A percentile compares a stretch with the other conserved stretches of the same genome.
phyloP scores from a whole-genome alignment of 2,113 vertebrate species.

The Oriolus oriolus region DNA sequence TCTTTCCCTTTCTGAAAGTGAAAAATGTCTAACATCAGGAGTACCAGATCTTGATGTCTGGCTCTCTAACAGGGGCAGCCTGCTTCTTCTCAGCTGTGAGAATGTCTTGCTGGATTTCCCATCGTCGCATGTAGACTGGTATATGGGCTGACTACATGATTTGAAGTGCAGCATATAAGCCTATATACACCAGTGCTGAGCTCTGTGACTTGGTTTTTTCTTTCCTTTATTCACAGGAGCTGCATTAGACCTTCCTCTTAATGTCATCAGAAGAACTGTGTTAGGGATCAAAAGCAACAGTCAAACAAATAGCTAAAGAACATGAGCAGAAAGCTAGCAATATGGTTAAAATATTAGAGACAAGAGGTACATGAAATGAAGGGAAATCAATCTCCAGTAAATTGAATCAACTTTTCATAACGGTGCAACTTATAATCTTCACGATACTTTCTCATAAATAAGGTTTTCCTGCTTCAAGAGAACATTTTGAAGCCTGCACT shows the following conservation, averaged over 20 bases:
- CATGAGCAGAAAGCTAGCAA: neutral
- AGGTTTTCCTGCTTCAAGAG: neutral
- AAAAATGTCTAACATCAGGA: neutral
- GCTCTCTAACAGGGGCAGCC: neutral
- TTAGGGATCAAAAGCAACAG: neutral
- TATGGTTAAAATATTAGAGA: neutral
- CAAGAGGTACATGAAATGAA: neutral
- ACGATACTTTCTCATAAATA: neutral
- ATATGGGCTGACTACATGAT: neutral
- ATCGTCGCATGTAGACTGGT: rapidly evolving
- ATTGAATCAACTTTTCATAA: neutral
- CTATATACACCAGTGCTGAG: rapidly evolving
- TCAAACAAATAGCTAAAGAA: neutral
- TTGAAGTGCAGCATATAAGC: neutral
- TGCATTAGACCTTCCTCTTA: neutral
- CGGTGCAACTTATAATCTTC: neutral
- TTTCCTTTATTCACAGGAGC: neutral
- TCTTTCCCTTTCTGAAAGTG: neutral
- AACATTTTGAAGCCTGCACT: neutral
- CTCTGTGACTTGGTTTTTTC: neutral
- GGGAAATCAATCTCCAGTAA: neutral
- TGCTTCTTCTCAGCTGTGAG: too few relatives aligned
- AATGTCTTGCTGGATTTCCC: neutral
- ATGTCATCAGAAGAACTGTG: neutral
- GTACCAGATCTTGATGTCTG: neutral